A percentile compares a stretch with the other conserved stretches of the same genome.
phyloP scores from a whole-genome alignment of 1,140 invertebrate species.

The Drosophila gunungcola region DNA sequence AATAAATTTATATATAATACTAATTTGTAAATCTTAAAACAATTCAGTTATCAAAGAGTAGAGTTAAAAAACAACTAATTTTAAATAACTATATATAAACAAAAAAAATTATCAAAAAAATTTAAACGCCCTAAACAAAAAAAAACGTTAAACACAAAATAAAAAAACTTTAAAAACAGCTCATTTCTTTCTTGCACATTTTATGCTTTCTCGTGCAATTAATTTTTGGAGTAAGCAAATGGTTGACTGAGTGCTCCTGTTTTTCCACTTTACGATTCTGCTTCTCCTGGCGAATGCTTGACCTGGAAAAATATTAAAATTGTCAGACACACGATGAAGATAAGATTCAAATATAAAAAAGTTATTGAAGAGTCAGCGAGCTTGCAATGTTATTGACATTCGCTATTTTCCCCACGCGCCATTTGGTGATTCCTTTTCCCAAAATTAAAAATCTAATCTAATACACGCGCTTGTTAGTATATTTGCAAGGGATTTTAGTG shows the following conservation, averaged over 20 bases:
- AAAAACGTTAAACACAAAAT: not conserved
- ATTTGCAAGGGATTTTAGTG: too few species aligned
- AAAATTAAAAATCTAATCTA: too few species aligned
- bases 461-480: too few species aligned
- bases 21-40: too few species aligned
- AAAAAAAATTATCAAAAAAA: not conserved
- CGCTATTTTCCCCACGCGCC: too few species aligned
- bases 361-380: too few species aligned
- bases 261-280: not conserved
- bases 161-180: not conserved
- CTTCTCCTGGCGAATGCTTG: conserved; percentile 6
- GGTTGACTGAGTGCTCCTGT: conserved; percentile 11
- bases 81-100: too few species aligned
- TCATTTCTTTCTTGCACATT: not conserved
- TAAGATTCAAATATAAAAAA: not conserved
- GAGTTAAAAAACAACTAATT: too few species aligned
- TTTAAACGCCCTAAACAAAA: not conserved
- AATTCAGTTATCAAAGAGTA: not conserved
- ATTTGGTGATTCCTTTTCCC: too few species aligned
- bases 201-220: conserved; percentile 17
- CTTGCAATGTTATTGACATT: too few species aligned
- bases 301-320: conserved; percentile 54
- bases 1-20: not conserved
- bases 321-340: conserved; percentile 46
- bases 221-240: conserved; percentile 44